Evolutionary conservation across 2,113 vertebrate species (phyloP).

Genomic region (Xyliphius kryptos): DNA sequence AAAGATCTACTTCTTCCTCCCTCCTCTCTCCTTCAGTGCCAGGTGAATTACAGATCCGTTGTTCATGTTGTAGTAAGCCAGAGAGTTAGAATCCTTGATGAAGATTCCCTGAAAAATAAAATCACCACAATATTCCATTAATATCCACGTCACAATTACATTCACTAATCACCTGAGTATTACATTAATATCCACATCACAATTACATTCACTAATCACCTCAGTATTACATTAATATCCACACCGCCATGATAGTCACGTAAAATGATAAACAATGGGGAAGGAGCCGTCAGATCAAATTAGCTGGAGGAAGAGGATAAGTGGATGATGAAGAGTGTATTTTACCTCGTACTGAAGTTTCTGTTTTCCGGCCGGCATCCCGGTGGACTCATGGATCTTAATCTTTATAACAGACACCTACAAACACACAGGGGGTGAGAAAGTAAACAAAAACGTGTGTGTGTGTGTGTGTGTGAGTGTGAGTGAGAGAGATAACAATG

Average conservation of each 20-base stretch:
- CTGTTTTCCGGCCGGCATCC: conserved; percentile 97
- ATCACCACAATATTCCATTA: not conserved
- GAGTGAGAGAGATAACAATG: too few relatives aligned
- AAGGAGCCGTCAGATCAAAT: too few relatives aligned
- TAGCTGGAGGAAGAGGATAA: too few relatives aligned
- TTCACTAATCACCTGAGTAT: not conserved
- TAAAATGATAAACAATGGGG: too few relatives aligned
- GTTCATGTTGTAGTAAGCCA: conserved; percentile 97
- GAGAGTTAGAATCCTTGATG: conserved; percentile 97
- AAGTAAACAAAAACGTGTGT: too few relatives aligned
- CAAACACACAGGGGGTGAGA: too few relatives aligned
- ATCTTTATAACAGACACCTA: conserved; percentile 99
- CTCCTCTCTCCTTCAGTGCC: conserved; percentile 96
- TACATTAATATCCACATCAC: not conserved
- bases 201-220: not conserved
- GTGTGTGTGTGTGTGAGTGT: too few relatives aligned
- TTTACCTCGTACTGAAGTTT: conserved; percentile 94
- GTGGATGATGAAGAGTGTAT: too few relatives aligned
- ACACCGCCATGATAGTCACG: too few relatives aligned
- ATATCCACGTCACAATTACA: not conserved
- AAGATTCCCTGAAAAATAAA: conserved; percentile 83
- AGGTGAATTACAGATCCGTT: conserved; percentile 90
- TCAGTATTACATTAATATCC: not conserved
- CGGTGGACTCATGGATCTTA: conserved; percentile 96
- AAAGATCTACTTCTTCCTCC: conserved; percentile 82